Evolutionary conservation across 2,888 invertebrate genomes (phyloP).

Genomic region (Dorcus hopei): DNA sequence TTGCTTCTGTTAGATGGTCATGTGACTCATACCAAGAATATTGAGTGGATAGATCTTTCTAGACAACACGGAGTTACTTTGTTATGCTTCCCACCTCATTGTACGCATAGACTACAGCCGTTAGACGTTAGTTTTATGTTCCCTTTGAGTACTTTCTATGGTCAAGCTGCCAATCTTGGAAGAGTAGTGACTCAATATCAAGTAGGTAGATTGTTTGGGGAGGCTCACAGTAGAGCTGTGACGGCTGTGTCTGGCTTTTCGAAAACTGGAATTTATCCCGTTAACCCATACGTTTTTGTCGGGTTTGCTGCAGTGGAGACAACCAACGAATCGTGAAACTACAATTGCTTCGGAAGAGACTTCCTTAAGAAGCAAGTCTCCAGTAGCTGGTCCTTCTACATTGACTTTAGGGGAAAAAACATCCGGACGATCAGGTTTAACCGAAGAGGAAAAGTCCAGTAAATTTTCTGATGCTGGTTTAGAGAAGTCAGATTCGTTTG

Average conservation of each 20-base stretch:
- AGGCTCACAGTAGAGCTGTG: not conserved
- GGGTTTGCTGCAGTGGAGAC: not conserved
- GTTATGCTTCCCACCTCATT: conserved; percentile 30
- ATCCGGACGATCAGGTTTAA: no score
- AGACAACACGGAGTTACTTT: not conserved
- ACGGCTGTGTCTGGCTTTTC: not conserved
- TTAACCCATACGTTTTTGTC: not conserved
- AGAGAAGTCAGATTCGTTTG: no score
- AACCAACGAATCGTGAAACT: no score
- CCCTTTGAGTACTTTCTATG: conserved; percentile 20
- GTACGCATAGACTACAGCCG: conserved; percentile 31
- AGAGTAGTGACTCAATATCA: not conserved
- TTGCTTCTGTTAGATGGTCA: not conserved
- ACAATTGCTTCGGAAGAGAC: no score
- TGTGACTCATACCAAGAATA: not conserved
- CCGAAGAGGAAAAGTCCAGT: no score
- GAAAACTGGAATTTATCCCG: not conserved
- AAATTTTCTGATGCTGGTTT: no score
- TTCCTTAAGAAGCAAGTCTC: no score
- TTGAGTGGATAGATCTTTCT: not conserved
- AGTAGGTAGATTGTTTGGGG: not conserved
- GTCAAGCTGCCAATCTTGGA: not conserved
- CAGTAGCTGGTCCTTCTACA: no score
- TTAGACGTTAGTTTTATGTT: conserved; percentile 30
- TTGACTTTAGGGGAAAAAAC: no score